Conservation (phyloP, 1,140 invertebrate genomes). For the Trichonephila clavipes region DNA sequence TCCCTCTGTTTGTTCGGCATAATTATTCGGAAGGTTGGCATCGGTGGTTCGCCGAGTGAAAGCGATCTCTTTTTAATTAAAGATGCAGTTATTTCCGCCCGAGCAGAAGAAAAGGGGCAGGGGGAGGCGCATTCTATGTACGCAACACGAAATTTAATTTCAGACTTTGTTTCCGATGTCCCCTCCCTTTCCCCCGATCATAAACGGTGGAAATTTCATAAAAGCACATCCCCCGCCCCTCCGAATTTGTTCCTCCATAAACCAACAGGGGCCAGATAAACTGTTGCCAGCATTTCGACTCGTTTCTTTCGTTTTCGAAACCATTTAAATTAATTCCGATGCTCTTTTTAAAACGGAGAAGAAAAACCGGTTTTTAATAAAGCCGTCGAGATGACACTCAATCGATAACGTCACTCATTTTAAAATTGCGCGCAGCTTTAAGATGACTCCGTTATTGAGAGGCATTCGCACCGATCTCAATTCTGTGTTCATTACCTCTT, state of each 20-base stretch:
- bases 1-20: constrained; percentile 31
- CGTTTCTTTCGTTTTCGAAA: not conserved
- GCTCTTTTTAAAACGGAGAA: not conserved
- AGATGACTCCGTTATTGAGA: not conserved
- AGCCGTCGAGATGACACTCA: constrained; percentile 8
- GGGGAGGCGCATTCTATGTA: not conserved
- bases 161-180: constrained; percentile 55
- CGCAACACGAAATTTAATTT: constrained; percentile 59
- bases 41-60: not conserved
- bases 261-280: constrained; percentile 4
- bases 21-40: constrained; percentile 59
- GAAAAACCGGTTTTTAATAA: constrained; percentile 20
- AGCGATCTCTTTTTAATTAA: constrained; percentile 64
- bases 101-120: not conserved
- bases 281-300: not conserved
- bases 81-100: constrained; percentile 42
- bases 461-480: too few relatives aligned
- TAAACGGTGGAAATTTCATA: constrained; percentile 27
- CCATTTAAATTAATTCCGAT: constrained; percentile 20
- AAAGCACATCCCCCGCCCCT: not conserved
- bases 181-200: not conserved
- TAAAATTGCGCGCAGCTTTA: not conserved
- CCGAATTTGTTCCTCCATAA: constrained; percentile 4
- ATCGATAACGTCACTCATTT: constrained; percentile 6
- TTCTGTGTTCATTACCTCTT: too few relatives aligned